Conservation (phyloP, 2,888 invertebrate species). For the Scaeva pyrastri region DNA sequence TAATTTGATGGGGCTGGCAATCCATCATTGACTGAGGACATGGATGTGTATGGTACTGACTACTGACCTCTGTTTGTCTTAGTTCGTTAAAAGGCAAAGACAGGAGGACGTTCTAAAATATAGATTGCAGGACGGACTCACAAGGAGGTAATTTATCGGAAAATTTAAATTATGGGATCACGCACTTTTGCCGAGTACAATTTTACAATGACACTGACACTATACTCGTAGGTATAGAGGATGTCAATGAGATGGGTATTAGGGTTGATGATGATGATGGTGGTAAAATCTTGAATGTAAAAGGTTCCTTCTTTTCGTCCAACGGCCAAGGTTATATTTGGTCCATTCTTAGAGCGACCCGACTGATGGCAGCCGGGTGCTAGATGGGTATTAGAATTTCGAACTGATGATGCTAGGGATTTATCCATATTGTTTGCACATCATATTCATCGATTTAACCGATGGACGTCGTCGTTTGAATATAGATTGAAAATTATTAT, state of each 20-base stretch:
- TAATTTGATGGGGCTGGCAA: conserved; percentile 38
- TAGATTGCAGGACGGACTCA: conserved; percentile 18
- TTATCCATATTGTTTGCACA: conserved; percentile 74
- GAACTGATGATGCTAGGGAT: conserved; percentile 42
- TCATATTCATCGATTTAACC: conserved; percentile 73
- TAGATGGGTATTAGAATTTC: conserved; percentile 24
- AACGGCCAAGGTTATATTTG: conserved; percentile 6
- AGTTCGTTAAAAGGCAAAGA: neutral
- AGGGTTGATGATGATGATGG: conserved; percentile 12
- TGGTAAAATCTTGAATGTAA: conserved; percentile 21
- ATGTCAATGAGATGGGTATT: neutral
- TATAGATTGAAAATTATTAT: conserved; percentile 76
- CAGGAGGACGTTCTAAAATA: neutral
- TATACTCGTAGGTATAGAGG: too few species aligned
- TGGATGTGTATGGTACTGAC: too few species aligned
- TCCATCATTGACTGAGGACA: too few species aligned
- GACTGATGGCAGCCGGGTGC: too few species aligned
- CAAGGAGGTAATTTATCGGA: conserved; percentile 70
- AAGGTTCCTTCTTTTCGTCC: neutral
- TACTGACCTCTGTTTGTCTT: conserved; percentile 22
- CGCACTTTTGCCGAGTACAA: conserved; percentile 47
- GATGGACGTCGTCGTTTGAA: conserved; percentile 73
- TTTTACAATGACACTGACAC: conserved; percentile 16
- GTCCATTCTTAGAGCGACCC: conserved; percentile 34
- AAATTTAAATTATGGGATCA: conserved; percentile 70